phyloP scores from a whole-genome alignment of 2,888 invertebrate species.

The Scaptodrosophila latifasciaeformis region DNA sequence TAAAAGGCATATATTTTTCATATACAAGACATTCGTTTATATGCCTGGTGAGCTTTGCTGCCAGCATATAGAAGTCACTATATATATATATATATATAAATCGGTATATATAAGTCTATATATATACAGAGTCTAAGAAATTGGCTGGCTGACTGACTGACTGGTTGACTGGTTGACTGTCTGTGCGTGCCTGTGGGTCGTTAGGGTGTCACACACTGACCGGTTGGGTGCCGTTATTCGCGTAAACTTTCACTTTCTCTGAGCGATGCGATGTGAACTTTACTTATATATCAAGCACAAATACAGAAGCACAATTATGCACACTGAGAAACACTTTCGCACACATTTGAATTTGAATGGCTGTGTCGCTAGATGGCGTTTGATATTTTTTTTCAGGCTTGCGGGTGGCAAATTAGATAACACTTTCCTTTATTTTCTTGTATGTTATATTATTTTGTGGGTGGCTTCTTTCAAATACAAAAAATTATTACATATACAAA shows the following conservation, averaged over 20 bases:
- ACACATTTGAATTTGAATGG: no score
- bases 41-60: slow-evolving; percentile 8
- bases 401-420: slow-evolving; percentile 5
- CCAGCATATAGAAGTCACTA: slow-evolving; percentile 28
- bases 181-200: not conserved
- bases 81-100: slow-evolving; percentile 4
- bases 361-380: not conserved
- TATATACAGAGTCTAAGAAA: not conserved
- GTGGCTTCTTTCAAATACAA: no score
- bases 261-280: slow-evolving; percentile 1
- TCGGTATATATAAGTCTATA: not conserved
- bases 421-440: not conserved
- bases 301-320: slow-evolving; percentile 16
- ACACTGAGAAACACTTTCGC: slow-evolving; percentile 8
- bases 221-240: not conserved
- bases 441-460: no score
- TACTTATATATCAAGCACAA: slow-evolving; percentile 21
- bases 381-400: no score
- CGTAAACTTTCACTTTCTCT: slow-evolving; percentile 55
- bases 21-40: slow-evolving; percentile 7
- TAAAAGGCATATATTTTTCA: slow-evolving; percentile 20
- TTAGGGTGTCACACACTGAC: not conserved
- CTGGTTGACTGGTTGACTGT: no score
- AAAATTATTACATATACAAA: no score
- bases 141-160: not conserved